Conservation (phyloP, 2,888 invertebrate genomes). For the Synanthedon formicaeformis region DNA sequence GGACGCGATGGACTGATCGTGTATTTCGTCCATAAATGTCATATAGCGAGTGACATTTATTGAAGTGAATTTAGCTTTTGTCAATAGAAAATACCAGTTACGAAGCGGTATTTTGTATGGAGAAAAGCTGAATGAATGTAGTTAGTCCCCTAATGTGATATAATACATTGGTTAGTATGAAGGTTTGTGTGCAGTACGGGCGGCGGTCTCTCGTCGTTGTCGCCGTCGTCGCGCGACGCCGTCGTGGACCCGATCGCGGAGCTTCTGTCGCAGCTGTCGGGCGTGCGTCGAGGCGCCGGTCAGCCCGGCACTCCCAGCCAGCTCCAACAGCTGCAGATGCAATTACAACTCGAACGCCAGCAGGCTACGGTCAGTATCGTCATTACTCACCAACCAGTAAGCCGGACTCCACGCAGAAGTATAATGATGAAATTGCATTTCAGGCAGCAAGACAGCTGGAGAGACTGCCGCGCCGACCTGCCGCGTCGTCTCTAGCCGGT, state of each 20-base stretch:
- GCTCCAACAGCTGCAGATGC: slow-evolving; percentile 95
- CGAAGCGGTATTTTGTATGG: no score
- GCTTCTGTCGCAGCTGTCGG: slow-evolving; percentile 93
- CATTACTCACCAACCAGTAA: slow-evolving; percentile 1
- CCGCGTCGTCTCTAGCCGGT: slow-evolving; percentile 79
- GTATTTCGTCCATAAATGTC: no score
- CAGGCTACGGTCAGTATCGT: slow-evolving; percentile 75
- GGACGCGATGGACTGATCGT: no score
- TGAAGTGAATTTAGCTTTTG: no score
- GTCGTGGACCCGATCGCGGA: slow-evolving; percentile 98
- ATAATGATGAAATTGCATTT: slow-evolving; percentile 1
- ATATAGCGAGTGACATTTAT: no score
- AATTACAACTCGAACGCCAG: slow-evolving; percentile 90
- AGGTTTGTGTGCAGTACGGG: slow-evolving; percentile 75
- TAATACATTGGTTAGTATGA: slow-evolving; percentile 1
- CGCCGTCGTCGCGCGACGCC: slow-evolving; percentile 90
- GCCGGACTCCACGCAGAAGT: slow-evolving; percentile 5
- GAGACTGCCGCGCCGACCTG: slow-evolving; percentile 85
- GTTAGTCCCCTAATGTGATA: no score
- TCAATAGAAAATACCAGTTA: no score
- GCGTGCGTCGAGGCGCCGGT: slow-evolving; percentile 81
- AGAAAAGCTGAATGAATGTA: no score
- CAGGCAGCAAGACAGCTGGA: slow-evolving; percentile 89
- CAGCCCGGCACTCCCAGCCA: slow-evolving; percentile 77
- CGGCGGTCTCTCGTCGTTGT: slow-evolving; percentile 85